Percentiles rank a stretch among this genome's conserved stretches.
Conservation (phyloP, 2,888 invertebrate species). For the Plebejus argus region DNA sequence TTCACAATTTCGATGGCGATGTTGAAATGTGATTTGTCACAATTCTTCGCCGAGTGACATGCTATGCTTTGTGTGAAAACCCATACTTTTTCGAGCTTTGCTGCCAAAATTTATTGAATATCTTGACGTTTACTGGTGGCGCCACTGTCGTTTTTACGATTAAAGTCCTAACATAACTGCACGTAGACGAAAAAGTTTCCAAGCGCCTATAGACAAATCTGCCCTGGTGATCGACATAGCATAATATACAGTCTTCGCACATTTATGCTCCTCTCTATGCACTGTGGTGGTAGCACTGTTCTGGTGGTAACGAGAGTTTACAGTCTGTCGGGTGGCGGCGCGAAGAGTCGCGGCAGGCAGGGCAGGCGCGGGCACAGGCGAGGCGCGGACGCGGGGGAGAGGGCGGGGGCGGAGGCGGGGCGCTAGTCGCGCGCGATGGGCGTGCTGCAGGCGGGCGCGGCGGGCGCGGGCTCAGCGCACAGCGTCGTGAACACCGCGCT, state of each 20-base stretch:
- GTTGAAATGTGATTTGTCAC: background rate
- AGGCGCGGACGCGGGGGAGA: conserved; percentile 39
- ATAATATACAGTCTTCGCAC: background rate
- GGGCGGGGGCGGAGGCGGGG: conserved; percentile 42
- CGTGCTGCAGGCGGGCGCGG: conserved; percentile 69
- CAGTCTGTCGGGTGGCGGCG: conserved; percentile 1
- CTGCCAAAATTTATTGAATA: background rate
- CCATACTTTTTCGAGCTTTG: background rate
- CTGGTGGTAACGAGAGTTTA: background rate
- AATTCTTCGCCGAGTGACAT: background rate
- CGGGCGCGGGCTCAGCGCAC: conserved; percentile 52
- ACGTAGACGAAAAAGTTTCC: background rate
- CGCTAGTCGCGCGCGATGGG: conserved; percentile 64
- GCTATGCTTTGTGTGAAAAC: background rate
- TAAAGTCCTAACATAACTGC: background rate
- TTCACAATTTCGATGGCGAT: too few species aligned
- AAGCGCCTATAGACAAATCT: background rate
- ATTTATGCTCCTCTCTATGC: background rate
- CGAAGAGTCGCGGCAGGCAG: conserved; percentile 30
- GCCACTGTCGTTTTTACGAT: background rate
- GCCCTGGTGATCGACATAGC: background rate
- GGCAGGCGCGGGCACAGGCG: conserved; percentile 39
- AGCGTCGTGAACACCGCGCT: conserved; percentile 65
- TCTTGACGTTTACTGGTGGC: background rate
- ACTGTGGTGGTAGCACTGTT: background rate